A percentile compares a stretch with the other conserved stretches of the same genome.
These are phyloP conservation scores for Hippopotamus amphibius DNA, from an alignment of 2,113 vertebrate genomes.

Conservation along the genomic window DNA sequence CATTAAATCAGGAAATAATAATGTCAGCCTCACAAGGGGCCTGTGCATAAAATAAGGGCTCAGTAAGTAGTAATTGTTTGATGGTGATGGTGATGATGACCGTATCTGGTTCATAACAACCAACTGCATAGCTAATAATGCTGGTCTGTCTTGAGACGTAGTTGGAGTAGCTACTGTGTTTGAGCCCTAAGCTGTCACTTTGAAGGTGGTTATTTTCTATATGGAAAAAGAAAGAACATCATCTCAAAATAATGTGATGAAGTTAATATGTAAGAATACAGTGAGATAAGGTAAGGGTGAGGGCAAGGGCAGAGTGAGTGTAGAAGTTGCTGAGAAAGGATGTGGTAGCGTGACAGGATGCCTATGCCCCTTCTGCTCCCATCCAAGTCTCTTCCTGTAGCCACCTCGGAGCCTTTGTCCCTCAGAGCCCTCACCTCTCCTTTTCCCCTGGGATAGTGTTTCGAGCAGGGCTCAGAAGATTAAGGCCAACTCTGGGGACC, in stretches of 20 bases:
- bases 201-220: slow-evolving; percentile 1
- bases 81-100: neutral
- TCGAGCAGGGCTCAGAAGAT: neutral
- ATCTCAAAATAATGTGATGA: slow-evolving; percentile 33
- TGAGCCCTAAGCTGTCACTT: neutral
- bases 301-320: neutral
- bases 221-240: slow-evolving; percentile 23
- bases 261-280: slow-evolving; percentile 24
- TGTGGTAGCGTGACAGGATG: neutral
- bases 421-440: neutral
- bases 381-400: neutral
- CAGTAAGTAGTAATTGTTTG: neutral
- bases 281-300: neutral
- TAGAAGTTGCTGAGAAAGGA: neutral
- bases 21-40: neutral
- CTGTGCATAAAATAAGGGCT: neutral
- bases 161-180: neutral
- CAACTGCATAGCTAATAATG: neutral
- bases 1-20: neutral
- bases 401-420: neutral
- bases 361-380: neutral
- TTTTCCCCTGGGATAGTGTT: neutral
- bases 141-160: slow-evolving; percentile 18
- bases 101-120: neutral
- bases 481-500: neutral